Percentiles rank a stretch among this genome's conserved stretches.
Conservation (phyloP, 1,140 invertebrate genomes). For the Trichonephila inaurata region DNA sequence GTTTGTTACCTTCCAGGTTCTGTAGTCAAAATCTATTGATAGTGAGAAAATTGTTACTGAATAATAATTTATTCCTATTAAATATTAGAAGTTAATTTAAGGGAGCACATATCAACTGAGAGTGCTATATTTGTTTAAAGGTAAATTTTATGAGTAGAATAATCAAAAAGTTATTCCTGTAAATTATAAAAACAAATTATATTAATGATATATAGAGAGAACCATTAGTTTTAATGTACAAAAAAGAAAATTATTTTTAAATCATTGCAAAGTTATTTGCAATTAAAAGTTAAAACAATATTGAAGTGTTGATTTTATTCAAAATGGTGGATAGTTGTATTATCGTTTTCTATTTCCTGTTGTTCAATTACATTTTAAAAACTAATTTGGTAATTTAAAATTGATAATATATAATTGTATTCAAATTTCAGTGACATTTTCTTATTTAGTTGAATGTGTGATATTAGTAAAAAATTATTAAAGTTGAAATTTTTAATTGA, state of each 20-base stretch:
- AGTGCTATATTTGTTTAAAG: background rate
- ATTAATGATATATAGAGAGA: background rate
- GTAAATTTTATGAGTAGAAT: background rate
- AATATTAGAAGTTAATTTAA: slow-evolving; percentile 7
- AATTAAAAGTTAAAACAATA: too few species aligned
- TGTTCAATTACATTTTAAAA: too few species aligned
- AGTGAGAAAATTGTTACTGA: slow-evolving; percentile 13
- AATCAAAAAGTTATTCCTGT: background rate
- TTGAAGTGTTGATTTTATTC: too few species aligned
- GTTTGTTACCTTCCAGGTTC: slow-evolving; percentile 3
- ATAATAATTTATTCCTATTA: slow-evolving; percentile 11
- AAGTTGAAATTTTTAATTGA: too few species aligned
- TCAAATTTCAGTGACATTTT: too few species aligned
- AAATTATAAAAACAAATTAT: background rate
- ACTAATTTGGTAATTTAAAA: too few species aligned
- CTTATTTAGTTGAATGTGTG: too few species aligned
- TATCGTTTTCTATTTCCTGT: too few species aligned
- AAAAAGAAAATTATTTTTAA: background rate
- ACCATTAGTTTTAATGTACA: background rate
- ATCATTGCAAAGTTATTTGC: too few species aligned
- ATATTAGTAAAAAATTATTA: too few species aligned
- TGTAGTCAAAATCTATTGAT: background rate
- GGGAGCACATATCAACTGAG: slow-evolving; percentile 8
- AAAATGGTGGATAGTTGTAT: too few species aligned
- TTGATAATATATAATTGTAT: too few species aligned